Conservation (phyloP, 2,113 vertebrate species). For the Heloderma charlesbogerti region DNA sequence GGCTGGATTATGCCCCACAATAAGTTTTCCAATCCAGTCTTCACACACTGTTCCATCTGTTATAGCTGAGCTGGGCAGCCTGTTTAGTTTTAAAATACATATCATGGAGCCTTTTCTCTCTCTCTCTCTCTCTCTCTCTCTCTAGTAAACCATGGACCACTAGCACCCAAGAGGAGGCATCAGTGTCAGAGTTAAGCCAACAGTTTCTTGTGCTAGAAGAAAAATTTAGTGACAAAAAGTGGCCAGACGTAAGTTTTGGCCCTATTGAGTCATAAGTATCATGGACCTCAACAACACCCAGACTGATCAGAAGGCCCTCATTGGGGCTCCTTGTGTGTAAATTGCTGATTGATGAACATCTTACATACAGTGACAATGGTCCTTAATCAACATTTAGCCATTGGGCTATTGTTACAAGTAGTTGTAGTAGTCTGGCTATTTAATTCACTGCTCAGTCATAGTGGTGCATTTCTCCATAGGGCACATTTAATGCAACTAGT, state of each 20-base stretch:
- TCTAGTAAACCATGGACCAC: neutral
- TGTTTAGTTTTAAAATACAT: neutral
- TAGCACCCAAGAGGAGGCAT: too few relatives aligned
- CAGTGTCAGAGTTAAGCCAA: neutral
- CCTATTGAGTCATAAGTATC: neutral
- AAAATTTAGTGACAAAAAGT: neutral
- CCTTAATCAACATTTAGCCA: neutral
- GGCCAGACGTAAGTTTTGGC: neutral
- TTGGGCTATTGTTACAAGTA: neutral
- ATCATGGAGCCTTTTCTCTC: neutral
- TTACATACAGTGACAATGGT: neutral
- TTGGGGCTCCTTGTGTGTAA: neutral
- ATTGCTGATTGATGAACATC: neutral
- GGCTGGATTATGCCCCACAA: neutral
- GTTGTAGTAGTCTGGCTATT: neutral
- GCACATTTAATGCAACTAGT: neutral
- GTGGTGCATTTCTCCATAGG: neutral
- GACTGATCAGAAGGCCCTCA: neutral
- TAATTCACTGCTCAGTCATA: neutral
- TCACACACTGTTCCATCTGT: neutral
- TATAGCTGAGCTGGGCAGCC: neutral
- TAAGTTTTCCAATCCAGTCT: neutral
- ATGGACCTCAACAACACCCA: neutral
- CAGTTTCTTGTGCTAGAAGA: neutral
- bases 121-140: too few relatives aligned